These are phyloP conservation scores for Gryllus bimaculatus DNA, from an alignment of 1,140 invertebrate genomes.

Conservation along the genomic window DNA sequence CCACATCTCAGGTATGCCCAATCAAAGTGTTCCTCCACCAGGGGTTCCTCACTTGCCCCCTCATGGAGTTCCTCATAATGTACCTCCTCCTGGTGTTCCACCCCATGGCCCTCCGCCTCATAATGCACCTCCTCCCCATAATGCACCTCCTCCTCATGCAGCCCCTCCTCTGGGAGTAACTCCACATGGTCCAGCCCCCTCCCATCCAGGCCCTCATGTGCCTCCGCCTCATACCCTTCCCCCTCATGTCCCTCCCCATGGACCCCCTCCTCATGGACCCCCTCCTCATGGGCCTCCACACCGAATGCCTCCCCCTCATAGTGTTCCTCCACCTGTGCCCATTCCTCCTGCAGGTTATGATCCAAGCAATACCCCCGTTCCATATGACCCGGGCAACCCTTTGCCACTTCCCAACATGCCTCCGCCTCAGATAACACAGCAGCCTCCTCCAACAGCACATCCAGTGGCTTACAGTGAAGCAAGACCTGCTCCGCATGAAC, in stretches of 20 bases:
- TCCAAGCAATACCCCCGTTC: conserved; percentile 25
- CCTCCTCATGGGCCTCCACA: conserved; percentile 36
- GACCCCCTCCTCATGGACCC: conserved; percentile 20
- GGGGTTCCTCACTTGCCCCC: background rate
- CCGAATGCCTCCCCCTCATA: conserved; percentile 34
- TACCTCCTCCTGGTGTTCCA: conserved; percentile 32
- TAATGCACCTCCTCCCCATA: background rate
- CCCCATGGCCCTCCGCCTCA: conserved; percentile 21
- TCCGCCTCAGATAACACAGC: background rate
- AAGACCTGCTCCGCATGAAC: background rate
- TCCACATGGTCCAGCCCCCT: background rate
- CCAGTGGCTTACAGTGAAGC: conserved; percentile 9
- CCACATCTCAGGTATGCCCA: conserved; percentile 25
- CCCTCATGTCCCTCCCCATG: background rate
- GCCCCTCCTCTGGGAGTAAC: background rate
- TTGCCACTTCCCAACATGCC: background rate
- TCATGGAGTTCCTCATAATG: conserved; percentile 33
- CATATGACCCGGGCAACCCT: conserved; percentile 13
- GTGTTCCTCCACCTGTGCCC: conserved; percentile 25
- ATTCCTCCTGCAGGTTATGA: conserved; percentile 12
- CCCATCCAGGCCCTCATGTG: background rate
- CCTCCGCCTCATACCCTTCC: background rate
- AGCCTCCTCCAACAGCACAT: conserved; percentile 3
- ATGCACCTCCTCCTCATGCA: conserved; percentile 25
- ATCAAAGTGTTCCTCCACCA: conserved; percentile 37